Evolutionary conservation across 2,113 vertebrate genomes (phyloP).

Genomic region (Amazona guildingii): DNA sequence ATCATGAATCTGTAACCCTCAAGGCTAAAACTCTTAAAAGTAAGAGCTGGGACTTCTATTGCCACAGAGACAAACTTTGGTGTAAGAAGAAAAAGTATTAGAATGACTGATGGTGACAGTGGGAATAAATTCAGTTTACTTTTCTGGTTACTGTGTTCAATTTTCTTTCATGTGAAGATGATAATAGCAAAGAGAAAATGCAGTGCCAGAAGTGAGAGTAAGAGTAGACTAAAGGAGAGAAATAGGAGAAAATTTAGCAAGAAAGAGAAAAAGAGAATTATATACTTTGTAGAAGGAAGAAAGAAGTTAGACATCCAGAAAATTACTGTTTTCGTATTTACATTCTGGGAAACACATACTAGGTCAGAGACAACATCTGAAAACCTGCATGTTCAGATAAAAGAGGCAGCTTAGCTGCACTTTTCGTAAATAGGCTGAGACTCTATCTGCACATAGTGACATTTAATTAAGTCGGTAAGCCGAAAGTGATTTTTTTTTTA

Average conservation of each 20-base stretch:
- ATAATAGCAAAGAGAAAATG: background rate
- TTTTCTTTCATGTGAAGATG: background rate
- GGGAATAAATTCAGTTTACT: background rate
- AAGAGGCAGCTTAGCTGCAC: background rate
- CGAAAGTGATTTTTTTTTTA: background rate
- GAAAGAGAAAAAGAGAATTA: background rate
- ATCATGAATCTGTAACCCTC: background rate
- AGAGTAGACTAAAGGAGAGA: background rate
- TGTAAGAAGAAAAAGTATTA: background rate
- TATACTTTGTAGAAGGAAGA: background rate
- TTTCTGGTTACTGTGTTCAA: background rate
- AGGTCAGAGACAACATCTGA: slow-evolving; percentile 3
- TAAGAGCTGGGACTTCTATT: background rate
- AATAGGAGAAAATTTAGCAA: background rate
- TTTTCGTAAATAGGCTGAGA: background rate
- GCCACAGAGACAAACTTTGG: background rate
- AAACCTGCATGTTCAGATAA: slow-evolving; percentile 2
- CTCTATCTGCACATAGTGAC: background rate
- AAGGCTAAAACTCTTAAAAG: background rate
- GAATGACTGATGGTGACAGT: background rate
- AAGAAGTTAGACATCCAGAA: background rate
- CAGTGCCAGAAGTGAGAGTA: background rate
- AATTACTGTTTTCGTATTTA: slow-evolving; percentile 18
- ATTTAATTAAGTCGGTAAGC: slow-evolving; percentile 23
- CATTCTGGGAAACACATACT: background rate